A percentile compares a stretch with the other conserved stretches of the same genome.
Conservation (phyloP, 2,888 invertebrate species). For the Salpingus planirostris region DNA sequence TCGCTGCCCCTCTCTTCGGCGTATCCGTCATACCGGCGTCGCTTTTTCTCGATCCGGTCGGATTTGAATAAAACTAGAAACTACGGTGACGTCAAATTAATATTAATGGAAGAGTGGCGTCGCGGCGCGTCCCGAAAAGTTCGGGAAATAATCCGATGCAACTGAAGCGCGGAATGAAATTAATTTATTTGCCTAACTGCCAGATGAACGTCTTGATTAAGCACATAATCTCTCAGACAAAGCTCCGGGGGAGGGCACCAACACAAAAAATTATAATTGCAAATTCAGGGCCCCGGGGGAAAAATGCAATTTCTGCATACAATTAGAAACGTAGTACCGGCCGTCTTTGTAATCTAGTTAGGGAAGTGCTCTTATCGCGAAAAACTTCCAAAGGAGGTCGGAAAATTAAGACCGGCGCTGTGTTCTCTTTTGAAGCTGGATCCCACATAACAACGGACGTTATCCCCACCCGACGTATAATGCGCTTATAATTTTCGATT, state of each 20-base stretch:
- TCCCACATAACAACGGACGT: neutral
- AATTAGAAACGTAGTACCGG: no score
- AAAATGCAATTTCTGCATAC: slow-evolving; percentile 12
- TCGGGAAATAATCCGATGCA: neutral
- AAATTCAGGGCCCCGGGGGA: neutral
- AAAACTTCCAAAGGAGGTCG: slow-evolving; percentile 6
- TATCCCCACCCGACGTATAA: no score
- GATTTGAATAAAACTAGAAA: neutral
- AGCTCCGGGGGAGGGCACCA: no score
- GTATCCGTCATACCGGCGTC: no score
- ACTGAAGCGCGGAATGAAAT: neutral
- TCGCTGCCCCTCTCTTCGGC: no score
- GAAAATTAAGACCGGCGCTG: slow-evolving; percentile 7
- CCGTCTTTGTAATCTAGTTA: no score
- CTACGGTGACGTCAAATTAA: neutral
- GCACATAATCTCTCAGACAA: no score
- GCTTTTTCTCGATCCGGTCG: no score
- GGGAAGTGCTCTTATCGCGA: no score
- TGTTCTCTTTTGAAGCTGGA: slow-evolving; percentile 4
- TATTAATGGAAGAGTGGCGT: neutral
- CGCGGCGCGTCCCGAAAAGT: neutral
- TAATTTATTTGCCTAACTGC: no score
- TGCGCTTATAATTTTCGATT: neutral
- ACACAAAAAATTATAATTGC: neutral
- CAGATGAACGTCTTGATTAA: no score